Conservation (phyloP, 1,140 invertebrate genomes). For the Marisa cornuarietis region DNA sequence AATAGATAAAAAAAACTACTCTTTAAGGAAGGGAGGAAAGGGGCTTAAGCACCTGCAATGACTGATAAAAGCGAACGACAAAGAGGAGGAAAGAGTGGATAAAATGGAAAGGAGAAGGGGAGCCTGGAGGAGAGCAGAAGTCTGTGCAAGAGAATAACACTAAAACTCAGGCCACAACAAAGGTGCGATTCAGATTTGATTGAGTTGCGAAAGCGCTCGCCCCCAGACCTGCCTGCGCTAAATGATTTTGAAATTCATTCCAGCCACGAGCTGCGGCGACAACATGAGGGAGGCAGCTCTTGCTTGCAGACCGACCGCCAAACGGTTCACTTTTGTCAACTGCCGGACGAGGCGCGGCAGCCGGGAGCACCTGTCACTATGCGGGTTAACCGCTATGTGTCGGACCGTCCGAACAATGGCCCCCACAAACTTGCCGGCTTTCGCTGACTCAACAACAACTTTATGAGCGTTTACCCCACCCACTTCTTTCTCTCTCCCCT, state of each 20-base stretch:
- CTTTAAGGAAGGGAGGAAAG: neutral
- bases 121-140: too few relatives aligned
- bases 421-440: neutral
- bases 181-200: neutral
- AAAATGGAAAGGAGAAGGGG: too few relatives aligned
- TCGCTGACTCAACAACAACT: neutral
- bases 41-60: neutral
- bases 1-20: too few relatives aligned
- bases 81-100: too few relatives aligned
- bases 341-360: neutral
- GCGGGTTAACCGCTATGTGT: neutral
- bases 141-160: too few relatives aligned
- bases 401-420: neutral
- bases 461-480: neutral
- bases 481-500: neutral
- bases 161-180: too few relatives aligned
- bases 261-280: neutral
- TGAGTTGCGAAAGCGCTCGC: neutral
- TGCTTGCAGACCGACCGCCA: neutral
- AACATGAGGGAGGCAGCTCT: neutral
- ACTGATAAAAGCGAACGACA: neutral
- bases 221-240: neutral
- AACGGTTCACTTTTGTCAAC: neutral
- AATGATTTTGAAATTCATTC: neutral
- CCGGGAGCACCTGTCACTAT: slow-evolving; percentile 14